phyloP scores from a whole-genome alignment of 1,140 invertebrate genomes.

The Propsilocerus akamusi region DNA sequence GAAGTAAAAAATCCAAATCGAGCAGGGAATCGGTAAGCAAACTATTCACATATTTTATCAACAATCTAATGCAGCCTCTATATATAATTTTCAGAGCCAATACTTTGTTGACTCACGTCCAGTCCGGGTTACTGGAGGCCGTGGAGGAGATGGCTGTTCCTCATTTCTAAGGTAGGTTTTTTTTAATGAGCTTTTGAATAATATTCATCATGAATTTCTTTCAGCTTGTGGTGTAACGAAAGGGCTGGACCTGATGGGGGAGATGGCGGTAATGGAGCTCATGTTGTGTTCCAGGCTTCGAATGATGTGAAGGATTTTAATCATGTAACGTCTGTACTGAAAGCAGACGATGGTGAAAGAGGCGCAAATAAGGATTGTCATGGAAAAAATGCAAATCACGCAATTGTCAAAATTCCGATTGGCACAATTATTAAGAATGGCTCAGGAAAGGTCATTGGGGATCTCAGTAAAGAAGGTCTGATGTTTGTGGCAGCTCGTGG shows the following conservation, averaged over 20 bases:
- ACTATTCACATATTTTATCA: background rate
- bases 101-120: constrained; percentile 48
- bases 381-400: constrained; percentile 72
- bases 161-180: constrained; percentile 49
- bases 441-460: constrained; percentile 42
- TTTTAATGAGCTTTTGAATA: constrained; percentile 5
- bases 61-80: background rate
- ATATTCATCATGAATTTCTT: constrained; percentile 10
- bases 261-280: constrained; percentile 93
- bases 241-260: constrained; percentile 88
- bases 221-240: constrained; percentile 63
- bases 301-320: constrained; percentile 52
- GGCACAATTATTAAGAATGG: constrained; percentile 65
- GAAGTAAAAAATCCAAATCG: background rate
- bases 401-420: constrained; percentile 61
- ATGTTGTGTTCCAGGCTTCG: constrained; percentile 73
- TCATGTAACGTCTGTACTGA: constrained; percentile 36
- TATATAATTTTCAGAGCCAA: constrained; percentile 26
- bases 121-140: constrained; percentile 51
- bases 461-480: constrained; percentile 45
- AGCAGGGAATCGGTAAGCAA: background rate
- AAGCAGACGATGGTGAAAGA: constrained; percentile 47
- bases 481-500: constrained; percentile 89
- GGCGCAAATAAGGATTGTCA: constrained; percentile 60
- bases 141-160: constrained; percentile 82